Conservation (phyloP, 1,140 invertebrate genomes). For the Drosophila dunni region DNA sequence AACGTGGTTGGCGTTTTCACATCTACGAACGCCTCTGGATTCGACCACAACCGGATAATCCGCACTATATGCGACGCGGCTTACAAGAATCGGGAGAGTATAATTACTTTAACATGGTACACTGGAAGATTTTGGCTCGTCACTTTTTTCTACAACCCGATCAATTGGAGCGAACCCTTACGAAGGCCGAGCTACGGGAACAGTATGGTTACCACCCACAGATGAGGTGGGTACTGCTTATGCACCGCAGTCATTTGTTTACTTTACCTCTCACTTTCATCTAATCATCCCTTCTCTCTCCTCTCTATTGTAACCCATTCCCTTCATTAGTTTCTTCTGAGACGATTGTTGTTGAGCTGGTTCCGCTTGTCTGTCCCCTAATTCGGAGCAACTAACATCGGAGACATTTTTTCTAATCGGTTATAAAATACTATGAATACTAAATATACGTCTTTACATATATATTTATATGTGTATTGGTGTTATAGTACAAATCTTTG, state of each 20-base stretch:
- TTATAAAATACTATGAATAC: not conserved
- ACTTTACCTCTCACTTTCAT: not conserved
- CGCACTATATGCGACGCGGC: conserved; percentile 41
- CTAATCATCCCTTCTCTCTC: not conserved
- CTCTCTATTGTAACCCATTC: not conserved
- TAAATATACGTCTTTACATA: too few relatives aligned
- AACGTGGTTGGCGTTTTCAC: conserved; percentile 67
- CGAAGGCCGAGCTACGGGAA: conserved; percentile 53
- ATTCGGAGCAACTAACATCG: conserved; percentile 86
- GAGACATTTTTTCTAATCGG: not conserved
- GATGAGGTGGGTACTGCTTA: conserved; percentile 41
- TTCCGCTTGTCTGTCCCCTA: conserved; percentile 86
- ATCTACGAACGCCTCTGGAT: conserved; percentile 56
- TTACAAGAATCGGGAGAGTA: conserved; percentile 63
- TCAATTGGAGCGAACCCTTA: conserved; percentile 54
- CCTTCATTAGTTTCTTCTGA: conserved; percentile 23
- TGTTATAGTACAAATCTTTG: too few relatives aligned
- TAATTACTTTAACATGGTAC: conserved; percentile 67
- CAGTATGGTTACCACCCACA: conserved; percentile 61
- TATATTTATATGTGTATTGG: too few relatives aligned
- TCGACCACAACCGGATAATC: conserved; percentile 59
- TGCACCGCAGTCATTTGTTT: not conserved
- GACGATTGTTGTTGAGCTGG: not conserved
- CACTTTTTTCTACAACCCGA: conserved; percentile 55
- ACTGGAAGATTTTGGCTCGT: conserved; percentile 55